Base-by-base conservation (phyloP, 1,140 invertebrate genomes). In the Sinella curviseta region DNA sequence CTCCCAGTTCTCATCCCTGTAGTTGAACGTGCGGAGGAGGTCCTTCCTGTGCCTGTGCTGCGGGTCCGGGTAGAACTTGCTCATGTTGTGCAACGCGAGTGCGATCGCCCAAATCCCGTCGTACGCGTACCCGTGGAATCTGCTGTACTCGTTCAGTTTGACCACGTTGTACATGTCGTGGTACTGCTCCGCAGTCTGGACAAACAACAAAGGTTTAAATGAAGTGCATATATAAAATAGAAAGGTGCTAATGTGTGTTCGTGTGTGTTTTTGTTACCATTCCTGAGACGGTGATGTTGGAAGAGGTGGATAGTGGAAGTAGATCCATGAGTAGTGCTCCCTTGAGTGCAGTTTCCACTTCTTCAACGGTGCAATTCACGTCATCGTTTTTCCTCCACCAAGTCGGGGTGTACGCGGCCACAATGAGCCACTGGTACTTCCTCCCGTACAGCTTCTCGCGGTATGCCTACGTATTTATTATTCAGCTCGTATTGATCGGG, bases 21-120 rank as follows among this genome's bases (percentile, higher is more conserved):
- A 96, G 74, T 91, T 90, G 86, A 96, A 96, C 86, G 94, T 92
- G 20, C 90, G 89, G 0, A 95, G 92, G 83, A 93, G 88, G 84
- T 94, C 93, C 4, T 91, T 90, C 60, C 91, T 89, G 82, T 87
- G 87, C 77, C 89, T 87, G 14, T 88, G 86, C 74, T 93, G 89
- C 78, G 90, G 88, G 82, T 93, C 91, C 20, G 78, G 54, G 54
- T 76, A 81, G 28, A 48, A 75, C 20, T 48, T 36, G 0, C 94
- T 92, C 39, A 96, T 95, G 81, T 93, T 92, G 83, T 97, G 93
- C 78, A 97, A 95, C 20, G 95, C 95, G 78, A 96, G 86, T 0
- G 96, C 96, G 77, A 97, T 95, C 0, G 96, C 95, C 97, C 97
- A 99, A 78, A 99, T 95, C 2, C 94, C 96, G 87, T 99, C 97